Base-by-base conservation (phyloP, 2,113 vertebrate genomes). In the Galeopterus variegatus region DNA sequence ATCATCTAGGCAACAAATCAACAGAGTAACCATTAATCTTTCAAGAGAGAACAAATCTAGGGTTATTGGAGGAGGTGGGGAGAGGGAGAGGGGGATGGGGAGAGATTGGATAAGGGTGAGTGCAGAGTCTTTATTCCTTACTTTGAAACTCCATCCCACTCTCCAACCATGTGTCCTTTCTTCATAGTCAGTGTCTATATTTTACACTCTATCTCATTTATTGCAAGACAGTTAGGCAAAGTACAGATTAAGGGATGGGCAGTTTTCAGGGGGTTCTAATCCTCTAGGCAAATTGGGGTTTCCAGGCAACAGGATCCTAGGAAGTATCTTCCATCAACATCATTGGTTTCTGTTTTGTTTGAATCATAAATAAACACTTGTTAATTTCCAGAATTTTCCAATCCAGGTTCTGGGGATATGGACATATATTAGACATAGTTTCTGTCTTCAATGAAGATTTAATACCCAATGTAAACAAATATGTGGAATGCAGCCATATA, bases 131-230 rank as follows among this genome's bases (percentile, higher is more conserved):
- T 86, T 65, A 88, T 36, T 13, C 86, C 73, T 77, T 93, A 92
- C 33, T 70, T 28, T 58, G 75, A 65, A 94, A 77, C 64, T 69
- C 13, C 41, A 86, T 72, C 62, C 36, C 17, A 54, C 11, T 79
- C 14, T 24, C 52, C 31, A 79, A 60, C 5, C 17, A 90, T 28
- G n/a, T 33, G 17, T 77, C 12, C 64, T 95, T 62, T 69, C 54
- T 90, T 90, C 31, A 18, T 24, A 84, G n/a, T 82, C 28, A 56
- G 36, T 52, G 5, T n/a, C 56, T 84, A 41, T 58, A 81, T 95
- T 80, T 94, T 54, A 95, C 8, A 87, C 75, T 80, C 60, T 89
- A 54, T 73, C 52, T 94, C n/a, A 84, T 56, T 88, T n/a, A 95
- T 11, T 64, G 13, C 31, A 80, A 93, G 33, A 70, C 2, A 81